These are phyloP conservation scores for Rhynchopsitta pachyrhyncha DNA, from an alignment of 2,113 vertebrate species.

Conservation along the genomic window DNA sequence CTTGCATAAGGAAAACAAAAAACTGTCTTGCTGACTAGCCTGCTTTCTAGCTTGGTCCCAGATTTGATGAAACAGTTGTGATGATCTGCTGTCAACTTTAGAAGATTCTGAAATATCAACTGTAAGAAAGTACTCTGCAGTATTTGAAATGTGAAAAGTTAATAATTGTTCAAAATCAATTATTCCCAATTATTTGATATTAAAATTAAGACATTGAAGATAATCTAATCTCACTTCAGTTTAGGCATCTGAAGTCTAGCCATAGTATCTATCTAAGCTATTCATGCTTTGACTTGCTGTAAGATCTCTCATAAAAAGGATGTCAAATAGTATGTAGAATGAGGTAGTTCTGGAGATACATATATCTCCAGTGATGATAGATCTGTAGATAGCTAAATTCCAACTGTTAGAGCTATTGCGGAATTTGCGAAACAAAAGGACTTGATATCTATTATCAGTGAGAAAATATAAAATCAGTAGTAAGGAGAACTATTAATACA, in stretches of 20 bases:
- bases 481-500: neutral
- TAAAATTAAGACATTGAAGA: neutral
- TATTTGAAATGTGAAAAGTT: neutral
- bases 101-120: neutral
- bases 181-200: neutral
- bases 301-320: neutral
- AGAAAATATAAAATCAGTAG: neutral
- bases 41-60: neutral
- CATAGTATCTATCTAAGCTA: neutral
- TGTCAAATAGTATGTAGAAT: neutral
- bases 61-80: neutral
- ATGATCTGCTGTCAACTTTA: neutral
- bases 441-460: neutral
- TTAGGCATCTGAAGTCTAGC: neutral
- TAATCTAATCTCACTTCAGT: neutral
- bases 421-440: neutral
- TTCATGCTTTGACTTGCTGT: neutral
- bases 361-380: neutral
- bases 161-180: neutral
- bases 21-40: neutral
- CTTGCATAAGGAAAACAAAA: neutral
- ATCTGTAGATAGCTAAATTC: neutral
- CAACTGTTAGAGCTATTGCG: neutral
- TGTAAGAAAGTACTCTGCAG: neutral
- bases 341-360: neutral